Conservation (phyloP, 2,113 vertebrate species). For the Spilogale gracilis region DNA sequence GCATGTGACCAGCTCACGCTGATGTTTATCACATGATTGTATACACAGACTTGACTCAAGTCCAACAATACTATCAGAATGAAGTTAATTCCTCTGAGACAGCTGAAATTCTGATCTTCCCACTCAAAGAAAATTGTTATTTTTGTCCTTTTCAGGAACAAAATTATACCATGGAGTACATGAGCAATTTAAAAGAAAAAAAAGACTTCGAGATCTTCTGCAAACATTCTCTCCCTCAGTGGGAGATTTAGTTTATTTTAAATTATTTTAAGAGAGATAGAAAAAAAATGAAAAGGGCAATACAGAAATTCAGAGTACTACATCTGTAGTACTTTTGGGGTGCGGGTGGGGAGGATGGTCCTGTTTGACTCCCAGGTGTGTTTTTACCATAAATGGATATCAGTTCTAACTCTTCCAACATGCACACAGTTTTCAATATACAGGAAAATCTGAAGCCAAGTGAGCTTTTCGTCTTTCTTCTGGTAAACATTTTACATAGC, state of each 20-base stretch:
- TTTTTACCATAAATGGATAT: conserved; percentile 49
- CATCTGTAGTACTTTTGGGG: not conserved
- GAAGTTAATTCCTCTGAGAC: not conserved
- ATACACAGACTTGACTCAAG: not conserved
- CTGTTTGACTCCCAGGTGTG: not conserved
- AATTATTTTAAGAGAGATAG: conserved; percentile 26
- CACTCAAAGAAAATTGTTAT: not conserved
- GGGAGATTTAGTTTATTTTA: not conserved
- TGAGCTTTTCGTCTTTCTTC: conserved; percentile 39
- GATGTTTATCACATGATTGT: not conserved
- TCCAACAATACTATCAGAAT: not conserved
- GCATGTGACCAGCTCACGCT: not conserved
- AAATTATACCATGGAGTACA: not conserved
- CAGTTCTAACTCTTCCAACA: conserved; percentile 50
- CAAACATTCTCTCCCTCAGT: not conserved
- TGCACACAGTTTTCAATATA: conserved; percentile 40
- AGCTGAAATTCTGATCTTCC: not conserved
- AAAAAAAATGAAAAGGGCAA: not conserved
- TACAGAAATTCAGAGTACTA: not conserved
- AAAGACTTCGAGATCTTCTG: not conserved
- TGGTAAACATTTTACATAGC: conserved; percentile 66
- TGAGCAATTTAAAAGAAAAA: not conserved
- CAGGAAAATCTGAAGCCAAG: conserved; percentile 56
- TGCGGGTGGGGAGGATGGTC: not conserved
- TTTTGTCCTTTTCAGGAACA: not conserved